phyloP scores from a whole-genome alignment of 2,888 invertebrate genomes.

The Enoplolaimus lenunculus region DNA sequence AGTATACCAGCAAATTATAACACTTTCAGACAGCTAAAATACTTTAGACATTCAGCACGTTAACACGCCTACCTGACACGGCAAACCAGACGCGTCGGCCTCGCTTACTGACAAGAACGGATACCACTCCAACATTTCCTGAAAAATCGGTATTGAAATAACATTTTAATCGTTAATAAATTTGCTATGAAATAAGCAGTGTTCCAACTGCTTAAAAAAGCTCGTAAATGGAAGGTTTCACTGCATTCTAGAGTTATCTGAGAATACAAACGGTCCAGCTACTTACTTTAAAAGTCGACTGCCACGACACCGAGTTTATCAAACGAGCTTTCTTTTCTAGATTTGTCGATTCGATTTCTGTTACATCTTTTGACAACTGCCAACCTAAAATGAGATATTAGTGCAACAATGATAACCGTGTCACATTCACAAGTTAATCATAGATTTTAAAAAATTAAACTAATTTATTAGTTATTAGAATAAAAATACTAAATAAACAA shows the following conservation, averaged over 20 bases:
- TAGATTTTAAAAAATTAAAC: conserved; percentile 17
- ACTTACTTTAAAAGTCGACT: not conserved
- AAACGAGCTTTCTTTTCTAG: conserved; percentile 12
- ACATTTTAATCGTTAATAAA: too few relatives aligned
- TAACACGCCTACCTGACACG: conserved; percentile 22
- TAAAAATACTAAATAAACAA: too few relatives aligned
- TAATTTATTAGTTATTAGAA: too few relatives aligned
- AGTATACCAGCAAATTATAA: too few relatives aligned
- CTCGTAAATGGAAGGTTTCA: too few relatives aligned
- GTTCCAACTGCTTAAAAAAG: too few relatives aligned
- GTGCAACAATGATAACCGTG: not conserved
- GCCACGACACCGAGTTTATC: conserved; percentile 12
- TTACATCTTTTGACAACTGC: conserved; percentile 17
- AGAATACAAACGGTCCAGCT: too few relatives aligned
- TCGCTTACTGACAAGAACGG: conserved; percentile 14
- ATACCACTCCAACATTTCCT: conserved; percentile 17
- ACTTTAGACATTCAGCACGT: too few relatives aligned
- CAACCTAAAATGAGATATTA: conserved; percentile 11
- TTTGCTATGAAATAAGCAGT: too few relatives aligned
- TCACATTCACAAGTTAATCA: not conserved
- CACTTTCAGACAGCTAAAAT: too few relatives aligned
- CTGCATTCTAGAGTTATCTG: too few relatives aligned
- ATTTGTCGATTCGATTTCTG: conserved; percentile 21
- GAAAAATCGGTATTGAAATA: too few relatives aligned
- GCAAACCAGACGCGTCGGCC: conserved; percentile 11